Conservation (phyloP, 2,113 vertebrate species). For the Turdus rufiventris region DNA sequence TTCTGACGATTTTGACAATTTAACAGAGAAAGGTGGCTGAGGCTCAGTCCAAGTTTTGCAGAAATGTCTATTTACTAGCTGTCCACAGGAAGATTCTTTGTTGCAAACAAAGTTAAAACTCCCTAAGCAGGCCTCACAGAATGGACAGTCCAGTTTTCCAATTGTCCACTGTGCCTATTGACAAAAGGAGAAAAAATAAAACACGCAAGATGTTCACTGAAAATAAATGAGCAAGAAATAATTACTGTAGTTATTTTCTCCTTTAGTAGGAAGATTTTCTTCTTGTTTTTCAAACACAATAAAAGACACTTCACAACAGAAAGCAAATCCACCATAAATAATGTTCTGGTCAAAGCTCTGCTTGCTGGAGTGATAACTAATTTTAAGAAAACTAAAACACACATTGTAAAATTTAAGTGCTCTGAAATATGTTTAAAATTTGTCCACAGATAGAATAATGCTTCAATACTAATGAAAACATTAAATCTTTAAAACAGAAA, state of each 20-base stretch:
- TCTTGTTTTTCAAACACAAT: slow-evolving; percentile 42
- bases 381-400: slow-evolving; percentile 18
- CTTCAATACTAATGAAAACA: background rate
- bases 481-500: slow-evolving; percentile 9
- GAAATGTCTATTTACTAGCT: slow-evolving; percentile 74
- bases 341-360: background rate
- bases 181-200: slow-evolving; percentile 61
- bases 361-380: background rate
- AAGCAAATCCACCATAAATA: background rate
- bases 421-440: slow-evolving; percentile 21
- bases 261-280: background rate
- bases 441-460: background rate
- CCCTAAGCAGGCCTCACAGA: slow-evolving; percentile 79
- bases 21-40: slow-evolving; percentile 60
- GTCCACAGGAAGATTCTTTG: slow-evolving; percentile 82
- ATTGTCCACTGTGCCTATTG: slow-evolving; percentile 81
- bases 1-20: slow-evolving; percentile 63
- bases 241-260: background rate
- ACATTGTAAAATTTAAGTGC: background rate
- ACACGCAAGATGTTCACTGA: slow-evolving; percentile 50
- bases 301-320: background rate
- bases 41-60: slow-evolving; percentile 79
- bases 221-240: slow-evolving; percentile 46
- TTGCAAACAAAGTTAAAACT: slow-evolving; percentile 84
- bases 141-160: slow-evolving; percentile 79